Evolutionary conservation across 2,797 vertebrate species (phyloP), one percentile per base, ranked within the genome.

Genomic region (Spatula clypeata): DNA sequence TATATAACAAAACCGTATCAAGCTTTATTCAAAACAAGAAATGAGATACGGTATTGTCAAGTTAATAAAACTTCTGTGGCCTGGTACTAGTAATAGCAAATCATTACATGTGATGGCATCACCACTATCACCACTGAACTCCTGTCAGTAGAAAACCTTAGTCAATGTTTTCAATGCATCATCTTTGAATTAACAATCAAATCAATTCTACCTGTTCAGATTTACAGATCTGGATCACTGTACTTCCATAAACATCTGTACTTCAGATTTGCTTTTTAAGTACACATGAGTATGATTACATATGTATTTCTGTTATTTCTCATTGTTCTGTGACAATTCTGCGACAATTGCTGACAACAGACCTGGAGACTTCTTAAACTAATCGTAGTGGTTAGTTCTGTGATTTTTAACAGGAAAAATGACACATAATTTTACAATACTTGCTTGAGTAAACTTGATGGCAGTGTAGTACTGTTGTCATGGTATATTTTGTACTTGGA

Each of bases 391-490:
- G 8, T 26, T 13, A 40, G 9, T 32, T 76, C 16, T 76, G 13
- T 57, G 26, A 40, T 2, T 54, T 76, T 62, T 69, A 45, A 55
- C 23, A 42, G 13, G 27, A 76, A 69, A 60, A 72, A 2, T 2
- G 13, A 24, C 5, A 53, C 10, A 32, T 10, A 34, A 40, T 80
- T 70, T 85, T 83, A 36, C 6, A 57, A 2, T n/a, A 2, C 61
- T 77, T 73, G 0, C 42, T 58, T 65, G 34, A 40, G 14, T 40
- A 88, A 74, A 58, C 19, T 26, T 70, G 45, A 17, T n/a, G 57
- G 34, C 20, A 31, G 1, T 54, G 2, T 36, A 67, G 66, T 38
- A 9, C 2, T 45, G 1, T 51, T 1, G 0, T 49, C 10, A 40
- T 19, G 21, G 1, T 71, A 42, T 44, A 12, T 23, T 65, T 79